Conservation (phyloP, 1,140 invertebrate genomes). For the Drosophila santomea region DNA sequence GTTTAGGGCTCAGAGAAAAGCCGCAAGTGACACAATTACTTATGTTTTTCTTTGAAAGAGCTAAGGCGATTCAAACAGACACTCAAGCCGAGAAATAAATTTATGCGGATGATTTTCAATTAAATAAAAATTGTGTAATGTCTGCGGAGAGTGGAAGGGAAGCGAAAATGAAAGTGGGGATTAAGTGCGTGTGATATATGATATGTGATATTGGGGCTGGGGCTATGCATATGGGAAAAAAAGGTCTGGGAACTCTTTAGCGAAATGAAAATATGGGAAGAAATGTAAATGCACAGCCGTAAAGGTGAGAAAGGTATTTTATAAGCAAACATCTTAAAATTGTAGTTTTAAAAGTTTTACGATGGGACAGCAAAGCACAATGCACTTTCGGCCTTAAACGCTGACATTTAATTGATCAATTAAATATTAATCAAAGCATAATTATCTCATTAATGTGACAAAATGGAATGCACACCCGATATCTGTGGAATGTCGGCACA, state of each 20-base stretch:
- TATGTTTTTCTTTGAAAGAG: constrained; percentile 33
- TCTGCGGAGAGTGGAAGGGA: constrained; percentile 33
- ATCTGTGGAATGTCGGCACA: constrained; percentile 22
- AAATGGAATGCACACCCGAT: constrained; percentile 7
- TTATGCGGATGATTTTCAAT: constrained; percentile 58
- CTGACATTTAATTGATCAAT: background rate
- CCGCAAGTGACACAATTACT: constrained; percentile 74
- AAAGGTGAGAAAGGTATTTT: background rate
- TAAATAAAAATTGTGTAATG: constrained; percentile 73
- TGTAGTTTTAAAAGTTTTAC: too few species aligned
- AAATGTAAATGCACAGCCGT: background rate
- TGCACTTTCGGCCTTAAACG: background rate
- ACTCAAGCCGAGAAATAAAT: constrained; percentile 12
- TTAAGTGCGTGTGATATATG: constrained; percentile 52
- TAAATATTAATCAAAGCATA: constrained; percentile 10
- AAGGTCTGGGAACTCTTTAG: constrained; percentile 19
- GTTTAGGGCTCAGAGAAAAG: constrained; percentile 55
- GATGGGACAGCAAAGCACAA: background rate
- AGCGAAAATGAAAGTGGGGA: constrained; percentile 65
- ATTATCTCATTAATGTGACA: constrained; percentile 29
- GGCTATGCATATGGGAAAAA: constrained; percentile 26
- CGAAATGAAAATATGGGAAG: background rate
- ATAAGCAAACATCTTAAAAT: too few species aligned
- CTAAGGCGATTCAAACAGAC: constrained; percentile 55
- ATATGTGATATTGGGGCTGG: constrained; percentile 9